Percentiles rank a stretch among this genome's conserved stretches.
phyloP scores from a whole-genome alignment of 53 echinoderm and acorn worm genomes.

The Actinopyga echinites region DNA sequence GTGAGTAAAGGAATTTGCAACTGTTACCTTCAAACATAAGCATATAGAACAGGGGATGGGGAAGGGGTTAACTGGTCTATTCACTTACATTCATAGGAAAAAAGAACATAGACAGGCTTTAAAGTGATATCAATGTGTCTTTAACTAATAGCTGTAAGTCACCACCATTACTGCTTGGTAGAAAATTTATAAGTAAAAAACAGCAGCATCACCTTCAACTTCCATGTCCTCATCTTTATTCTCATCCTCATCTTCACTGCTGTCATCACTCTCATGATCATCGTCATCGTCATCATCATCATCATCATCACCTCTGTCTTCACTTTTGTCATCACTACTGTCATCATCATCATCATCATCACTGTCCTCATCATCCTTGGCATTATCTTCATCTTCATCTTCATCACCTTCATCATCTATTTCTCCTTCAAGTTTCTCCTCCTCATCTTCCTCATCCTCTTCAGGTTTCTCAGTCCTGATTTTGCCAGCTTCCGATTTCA shows the following conservation, averaged over 20 bases:
- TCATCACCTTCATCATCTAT: not conserved
- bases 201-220: not conserved
- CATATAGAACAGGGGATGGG: no score
- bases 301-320: not conserved
- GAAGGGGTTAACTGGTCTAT: no score
- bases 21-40: no score
- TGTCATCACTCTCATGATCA: not conserved
- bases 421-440: not conserved
- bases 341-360: constrained; percentile 22
- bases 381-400: not conserved
- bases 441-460: not conserved
- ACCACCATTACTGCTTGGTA: no score
- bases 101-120: no score
- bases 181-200: not conserved
- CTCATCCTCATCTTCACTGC: not conserved
- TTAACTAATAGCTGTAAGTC: no score
- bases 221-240: constrained; percentile 7
- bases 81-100: no score
- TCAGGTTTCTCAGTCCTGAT: constrained; percentile 28
- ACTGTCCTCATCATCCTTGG: not conserved
- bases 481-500: not conserved
- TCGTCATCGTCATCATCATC: constrained; percentile 14
- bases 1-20: no score
- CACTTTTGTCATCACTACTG: not conserved
- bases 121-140: no score